These are phyloP conservation scores for Takifugu flavidus DNA, from an alignment of 2,113 vertebrate genomes.

Conservation along the genomic window DNA sequence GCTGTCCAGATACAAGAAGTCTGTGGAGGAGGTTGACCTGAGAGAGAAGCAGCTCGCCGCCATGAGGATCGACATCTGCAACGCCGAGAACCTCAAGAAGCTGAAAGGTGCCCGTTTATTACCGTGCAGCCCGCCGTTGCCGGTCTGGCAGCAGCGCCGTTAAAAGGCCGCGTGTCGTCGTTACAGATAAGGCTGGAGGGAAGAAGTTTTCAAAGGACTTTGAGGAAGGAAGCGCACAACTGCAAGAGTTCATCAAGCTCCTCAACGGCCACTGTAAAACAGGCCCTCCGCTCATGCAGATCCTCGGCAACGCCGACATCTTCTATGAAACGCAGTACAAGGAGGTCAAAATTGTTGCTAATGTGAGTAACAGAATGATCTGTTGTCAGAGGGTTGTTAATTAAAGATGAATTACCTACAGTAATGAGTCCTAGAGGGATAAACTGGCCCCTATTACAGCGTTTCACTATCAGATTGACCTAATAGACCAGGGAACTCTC, in stretches of 20 bases:
- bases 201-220: slow-evolving; percentile 97
- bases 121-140: background rate
- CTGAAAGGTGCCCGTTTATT: slow-evolving; percentile 82
- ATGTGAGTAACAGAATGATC: slow-evolving; percentile 75
- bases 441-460: too few relatives aligned
- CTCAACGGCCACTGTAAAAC: slow-evolving; percentile 84
- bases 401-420: too few relatives aligned
- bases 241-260: slow-evolving; percentile 91
- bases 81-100: slow-evolving; percentile 87
- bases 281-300: slow-evolving; percentile 80
- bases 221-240: slow-evolving; percentile 90
- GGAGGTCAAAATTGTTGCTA: slow-evolving; percentile 95
- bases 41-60: slow-evolving; percentile 93
- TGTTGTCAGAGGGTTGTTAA: background rate
- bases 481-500: too few relatives aligned
- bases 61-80: slow-evolving; percentile 94
- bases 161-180: background rate
- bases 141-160: background rate
- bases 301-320: slow-evolving; percentile 87
- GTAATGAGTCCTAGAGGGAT: too few relatives aligned
- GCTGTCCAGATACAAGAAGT: slow-evolving; percentile 81
- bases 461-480: too few relatives aligned
- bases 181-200: slow-evolving; percentile 91
- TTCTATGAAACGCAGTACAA: slow-evolving; percentile 98
- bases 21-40: slow-evolving; percentile 87